These are phyloP conservation scores for Artemisiospiza belli DNA, from an alignment of 2,113 vertebrate genomes.

Conservation along the genomic window DNA sequence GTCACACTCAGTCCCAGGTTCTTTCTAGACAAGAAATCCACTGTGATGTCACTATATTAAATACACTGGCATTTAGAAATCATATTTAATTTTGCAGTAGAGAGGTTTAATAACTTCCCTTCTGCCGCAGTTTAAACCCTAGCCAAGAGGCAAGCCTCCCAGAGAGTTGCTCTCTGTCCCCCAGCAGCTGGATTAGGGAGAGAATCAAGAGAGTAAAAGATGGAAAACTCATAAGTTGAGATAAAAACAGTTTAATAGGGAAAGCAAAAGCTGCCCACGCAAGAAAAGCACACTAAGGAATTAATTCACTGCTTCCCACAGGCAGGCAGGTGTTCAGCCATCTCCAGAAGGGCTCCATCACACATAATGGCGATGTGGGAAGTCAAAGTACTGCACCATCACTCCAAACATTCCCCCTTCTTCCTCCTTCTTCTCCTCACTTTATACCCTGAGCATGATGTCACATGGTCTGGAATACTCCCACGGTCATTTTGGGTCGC, in stretches of 20 bases:
- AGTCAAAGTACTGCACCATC: neutral
- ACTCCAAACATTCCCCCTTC: neutral
- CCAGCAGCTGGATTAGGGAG: neutral
- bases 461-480: neutral
- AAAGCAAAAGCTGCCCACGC: neutral
- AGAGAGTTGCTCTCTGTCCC: neutral
- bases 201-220: neutral
- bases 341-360: neutral
- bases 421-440: neutral
- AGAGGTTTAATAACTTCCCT: neutral
- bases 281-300: neutral
- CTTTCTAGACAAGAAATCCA: neutral
- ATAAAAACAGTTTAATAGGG: neutral
- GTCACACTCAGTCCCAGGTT: neutral
- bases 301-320: neutral
- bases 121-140: neutral
- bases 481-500: neutral
- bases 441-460: neutral
- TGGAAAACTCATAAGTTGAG: neutral
- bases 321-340: neutral
- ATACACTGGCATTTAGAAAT: neutral
- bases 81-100: neutral
- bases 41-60: neutral
- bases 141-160: neutral
- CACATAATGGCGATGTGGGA: neutral